These are phyloP conservation scores for Dryocosmus kuriphilus DNA, from an alignment of 2,888 invertebrate species.

Conservation along the genomic window DNA sequence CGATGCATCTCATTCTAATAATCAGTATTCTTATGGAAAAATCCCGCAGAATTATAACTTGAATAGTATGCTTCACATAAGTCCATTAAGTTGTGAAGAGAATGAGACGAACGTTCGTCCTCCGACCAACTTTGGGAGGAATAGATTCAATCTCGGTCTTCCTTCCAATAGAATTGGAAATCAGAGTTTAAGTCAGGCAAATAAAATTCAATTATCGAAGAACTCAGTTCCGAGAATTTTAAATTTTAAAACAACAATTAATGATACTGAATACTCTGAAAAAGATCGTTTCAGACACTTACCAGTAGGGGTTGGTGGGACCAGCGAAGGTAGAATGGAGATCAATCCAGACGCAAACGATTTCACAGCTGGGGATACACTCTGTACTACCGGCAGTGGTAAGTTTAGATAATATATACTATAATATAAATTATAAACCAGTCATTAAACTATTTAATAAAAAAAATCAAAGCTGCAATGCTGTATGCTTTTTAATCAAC, in stretches of 20 bases:
- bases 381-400: not conserved
- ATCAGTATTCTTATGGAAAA: not conserved
- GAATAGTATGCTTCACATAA: not conserved
- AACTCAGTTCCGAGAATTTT: not conserved
- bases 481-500: not conserved
- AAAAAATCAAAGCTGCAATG: not conserved
- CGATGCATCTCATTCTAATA: not conserved
- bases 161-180: not conserved
- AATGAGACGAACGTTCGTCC: conserved; percentile 2
- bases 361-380: not conserved
- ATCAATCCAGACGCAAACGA: not conserved
- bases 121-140: not conserved
- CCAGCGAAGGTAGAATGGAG: not conserved
- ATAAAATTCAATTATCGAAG: not conserved
- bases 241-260: not conserved
- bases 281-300: conserved; percentile 26
- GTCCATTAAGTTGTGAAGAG: conserved; percentile 24
- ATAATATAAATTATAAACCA: not conserved
- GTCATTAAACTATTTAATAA: not conserved
- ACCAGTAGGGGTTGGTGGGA: not conserved
- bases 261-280: not conserved
- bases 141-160: not conserved
- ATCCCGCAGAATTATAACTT: not conserved
- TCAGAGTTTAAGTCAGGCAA: not conserved
- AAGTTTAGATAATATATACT: not conserved